Percentiles rank a stretch among this genome's conserved stretches.
Evolutionary conservation across 2,888 invertebrate species (phyloP).

Genomic region (Lepeophtheirus nordmannii): DNA sequence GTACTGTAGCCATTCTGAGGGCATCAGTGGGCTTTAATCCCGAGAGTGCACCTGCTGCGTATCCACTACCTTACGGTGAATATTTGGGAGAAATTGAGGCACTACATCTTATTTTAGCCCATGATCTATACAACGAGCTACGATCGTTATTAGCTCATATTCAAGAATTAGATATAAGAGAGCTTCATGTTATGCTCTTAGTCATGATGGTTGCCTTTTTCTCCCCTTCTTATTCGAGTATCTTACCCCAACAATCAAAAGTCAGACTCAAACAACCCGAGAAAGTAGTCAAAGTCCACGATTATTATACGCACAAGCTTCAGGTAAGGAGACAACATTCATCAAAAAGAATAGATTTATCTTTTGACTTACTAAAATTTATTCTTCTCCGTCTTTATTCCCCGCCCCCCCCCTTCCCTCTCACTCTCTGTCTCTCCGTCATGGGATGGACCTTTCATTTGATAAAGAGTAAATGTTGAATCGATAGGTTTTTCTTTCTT

Average conservation of each 20-base stretch:
- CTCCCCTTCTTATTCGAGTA: neutral
- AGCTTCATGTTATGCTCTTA: conserved; percentile 14
- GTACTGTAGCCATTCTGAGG: conserved; percentile 6
- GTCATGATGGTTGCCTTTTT: conserved; percentile 22
- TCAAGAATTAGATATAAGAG: neutral
- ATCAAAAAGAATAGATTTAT: neutral
- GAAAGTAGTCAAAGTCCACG: conserved; percentile 17
- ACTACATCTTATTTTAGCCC: conserved; percentile 12
- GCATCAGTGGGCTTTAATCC: conserved; percentile 12
- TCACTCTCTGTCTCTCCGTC: neutral
- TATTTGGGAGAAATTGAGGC: conserved; percentile 18
- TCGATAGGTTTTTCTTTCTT: too few species aligned
- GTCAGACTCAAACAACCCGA: conserved; percentile 13
- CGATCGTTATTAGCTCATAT: conserved; percentile 12
- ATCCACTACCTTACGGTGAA: conserved; percentile 20
- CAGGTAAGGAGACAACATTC: neutral
- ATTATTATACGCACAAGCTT: conserved; percentile 19
- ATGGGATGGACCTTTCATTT: too few species aligned
- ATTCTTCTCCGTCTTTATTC: too few species aligned
- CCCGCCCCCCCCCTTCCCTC: neutral
- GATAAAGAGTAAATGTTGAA: too few species aligned
- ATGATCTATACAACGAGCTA: conserved; percentile 20
- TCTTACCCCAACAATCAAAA: neutral
- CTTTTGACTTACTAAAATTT: too few species aligned
- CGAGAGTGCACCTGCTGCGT: conserved; percentile 3